Evolutionary conservation across 2,888 invertebrate genomes (phyloP), one percentile per base, ranked within the genome.

Genomic region (Epistrophe grossulariae): DNA sequence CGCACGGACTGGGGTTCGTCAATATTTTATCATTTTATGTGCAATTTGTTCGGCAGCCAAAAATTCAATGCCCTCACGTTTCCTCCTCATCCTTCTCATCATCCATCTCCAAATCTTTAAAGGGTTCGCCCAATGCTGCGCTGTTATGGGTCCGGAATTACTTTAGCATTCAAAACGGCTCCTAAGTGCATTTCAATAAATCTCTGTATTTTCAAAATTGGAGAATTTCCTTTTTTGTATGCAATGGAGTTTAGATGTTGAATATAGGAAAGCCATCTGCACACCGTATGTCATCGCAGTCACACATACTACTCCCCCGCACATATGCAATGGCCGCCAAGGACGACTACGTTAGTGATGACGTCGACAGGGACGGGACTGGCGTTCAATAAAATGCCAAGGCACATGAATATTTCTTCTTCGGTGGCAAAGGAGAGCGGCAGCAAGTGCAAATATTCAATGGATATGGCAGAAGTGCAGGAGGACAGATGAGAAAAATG

Each of bases 1-100:
- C 72, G 82, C 82, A 77, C 71, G 82, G 59, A 72, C 71, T 55
- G 79, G 79, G 74, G 72, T 76, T 76, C 87, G 82, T 87, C 82
- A 87, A 87, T 87, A 87, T 87, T 87, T 87, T 87, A 87, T 83
- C 79, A 87, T 82, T 87, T 87, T 82, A 87, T 87, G 87, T 87
- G 87, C 82, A 87, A 87, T 87, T 82, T 87, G 87, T 72, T 87
- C 87, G 76, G 38, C 72, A 57, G 31, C 72, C 55, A 57, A 31
- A 43, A 52, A 72, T 52, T 66, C 66, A 0, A 13, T 28, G 13
- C 40, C 24, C 59, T 4, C n/a, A n/a, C 24, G 5, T 31, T 24
- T 24, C 24, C 52, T 11, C 24, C 13, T 28, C 6, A 2, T 52
- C 13, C 2, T 10, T 1, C 45, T 17, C n/a, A n/a, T n/a, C n/a